Percentiles rank a stretch among this genome's conserved stretches.
Evolutionary conservation across 2,888 invertebrate species (phyloP).

Genomic region (Falcaria lacertinaria): DNA sequence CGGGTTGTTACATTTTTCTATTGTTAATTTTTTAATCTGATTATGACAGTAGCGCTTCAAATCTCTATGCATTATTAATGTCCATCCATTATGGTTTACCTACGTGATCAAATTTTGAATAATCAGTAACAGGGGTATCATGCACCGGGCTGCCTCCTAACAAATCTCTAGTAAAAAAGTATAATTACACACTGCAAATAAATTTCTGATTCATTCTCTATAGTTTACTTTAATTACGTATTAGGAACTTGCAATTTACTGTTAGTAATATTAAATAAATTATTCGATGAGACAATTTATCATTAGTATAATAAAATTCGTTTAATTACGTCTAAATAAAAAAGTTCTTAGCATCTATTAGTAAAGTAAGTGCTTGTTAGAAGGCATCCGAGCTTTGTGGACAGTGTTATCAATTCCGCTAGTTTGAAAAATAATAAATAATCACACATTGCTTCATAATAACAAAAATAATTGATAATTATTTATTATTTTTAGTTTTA

Average conservation of each 20-base stretch:
- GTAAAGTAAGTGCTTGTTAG: slow-evolving; percentile 36
- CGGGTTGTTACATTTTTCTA: slow-evolving; percentile 42
- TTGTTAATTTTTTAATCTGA: slow-evolving; percentile 23
- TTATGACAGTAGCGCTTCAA: slow-evolving; percentile 41
- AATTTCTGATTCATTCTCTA: slow-evolving; percentile 47
- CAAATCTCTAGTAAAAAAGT: slow-evolving; percentile 38
- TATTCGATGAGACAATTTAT: slow-evolving; percentile 42
- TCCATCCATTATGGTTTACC: slow-evolving; percentile 28
- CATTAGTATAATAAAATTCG: slow-evolving; percentile 24
- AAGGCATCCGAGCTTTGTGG: slow-evolving; percentile 46
- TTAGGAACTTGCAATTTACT: slow-evolving; percentile 72
- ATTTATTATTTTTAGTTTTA: not conserved
- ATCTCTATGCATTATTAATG: slow-evolving; percentile 53
- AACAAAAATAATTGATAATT: not conserved
- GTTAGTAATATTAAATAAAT: slow-evolving; percentile 53
- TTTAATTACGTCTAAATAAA: slow-evolving; percentile 23
- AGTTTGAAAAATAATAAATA: not conserved
- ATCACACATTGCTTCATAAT: not conserved
- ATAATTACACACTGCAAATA: slow-evolving; percentile 45
- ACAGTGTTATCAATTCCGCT: slow-evolving; percentile 60
- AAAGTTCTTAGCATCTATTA: slow-evolving; percentile 32
- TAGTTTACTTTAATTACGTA: slow-evolving; percentile 56
- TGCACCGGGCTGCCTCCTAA: slow-evolving; percentile 40
- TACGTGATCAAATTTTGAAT: slow-evolving; percentile 6
- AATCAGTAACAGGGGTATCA: slow-evolving; percentile 18